A percentile compares a stretch with the other conserved stretches of the same genome.
Evolutionary conservation across 2,113 vertebrate species (phyloP).

Genomic region (Clarias magur): DNA sequence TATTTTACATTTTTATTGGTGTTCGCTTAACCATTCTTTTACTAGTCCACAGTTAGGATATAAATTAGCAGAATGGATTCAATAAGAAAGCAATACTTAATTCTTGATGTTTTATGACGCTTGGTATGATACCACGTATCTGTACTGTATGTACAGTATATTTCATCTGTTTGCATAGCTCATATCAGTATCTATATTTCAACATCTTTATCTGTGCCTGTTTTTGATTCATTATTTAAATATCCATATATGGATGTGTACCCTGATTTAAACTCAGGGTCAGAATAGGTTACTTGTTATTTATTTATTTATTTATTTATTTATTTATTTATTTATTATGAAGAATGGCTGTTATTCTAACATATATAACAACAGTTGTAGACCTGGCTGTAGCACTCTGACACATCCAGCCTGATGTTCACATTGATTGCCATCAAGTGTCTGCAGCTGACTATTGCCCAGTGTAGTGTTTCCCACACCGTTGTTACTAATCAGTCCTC

Average conservation of each 20-base stretch:
- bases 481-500: constrained; percentile 9
- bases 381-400: background rate
- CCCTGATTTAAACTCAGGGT: background rate
- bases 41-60: too few relatives aligned
- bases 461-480: constrained; percentile 7
- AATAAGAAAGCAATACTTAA: background rate
- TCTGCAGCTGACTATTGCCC: constrained; percentile 11
- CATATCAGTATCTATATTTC: background rate
- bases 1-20: too few relatives aligned
- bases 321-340: too few relatives aligned
- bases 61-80: background rate
- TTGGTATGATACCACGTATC: background rate
- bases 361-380: background rate
- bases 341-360: background rate
- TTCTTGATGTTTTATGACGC: background rate
- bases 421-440: constrained; percentile 8
- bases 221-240: too few relatives aligned
- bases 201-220: too few relatives aligned
- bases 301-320: too few relatives aligned
- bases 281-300: background rate
- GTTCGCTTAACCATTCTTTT: too few relatives aligned
- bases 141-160: background rate
- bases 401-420: background rate
- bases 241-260: background rate
- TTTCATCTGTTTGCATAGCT: background rate